Conservation (phyloP, 2,113 vertebrate genomes). For the Onychostoma macrolepis region DNA sequence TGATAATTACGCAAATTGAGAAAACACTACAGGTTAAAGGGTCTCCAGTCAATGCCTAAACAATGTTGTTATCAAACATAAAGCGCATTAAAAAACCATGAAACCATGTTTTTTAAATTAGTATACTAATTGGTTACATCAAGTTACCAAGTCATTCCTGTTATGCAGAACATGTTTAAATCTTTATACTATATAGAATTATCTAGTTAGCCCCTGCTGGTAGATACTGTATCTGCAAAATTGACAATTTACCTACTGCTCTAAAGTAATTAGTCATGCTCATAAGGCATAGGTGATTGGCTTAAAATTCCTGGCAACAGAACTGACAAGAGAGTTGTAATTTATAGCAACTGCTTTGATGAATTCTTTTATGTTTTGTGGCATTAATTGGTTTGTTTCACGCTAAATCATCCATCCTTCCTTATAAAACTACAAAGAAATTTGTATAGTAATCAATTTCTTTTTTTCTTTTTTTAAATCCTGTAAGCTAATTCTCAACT, state of each 20-base stretch:
- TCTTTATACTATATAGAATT: not conserved
- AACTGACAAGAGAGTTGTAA: not conserved
- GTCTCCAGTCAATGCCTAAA: not conserved
- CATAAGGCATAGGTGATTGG: not conserved
- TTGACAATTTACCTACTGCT: not conserved
- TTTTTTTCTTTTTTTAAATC: no score
- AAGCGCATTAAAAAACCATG: not conserved
- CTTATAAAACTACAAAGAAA: not conserved
- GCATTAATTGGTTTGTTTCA: not conserved
- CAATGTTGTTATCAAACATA: not conserved
- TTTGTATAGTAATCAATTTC: not conserved
- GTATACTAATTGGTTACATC: not conserved
- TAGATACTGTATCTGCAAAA: not conserved
- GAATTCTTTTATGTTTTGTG: not conserved
- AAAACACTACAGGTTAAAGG: slow-evolving; percentile 14
- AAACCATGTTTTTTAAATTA: no score
- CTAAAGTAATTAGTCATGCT: not conserved
- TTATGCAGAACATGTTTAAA: not conserved
- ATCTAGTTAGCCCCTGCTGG: not conserved
- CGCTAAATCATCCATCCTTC: not conserved
- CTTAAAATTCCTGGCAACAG: not conserved
- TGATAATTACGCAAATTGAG: slow-evolving; percentile 24
- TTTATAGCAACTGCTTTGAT: not conserved
- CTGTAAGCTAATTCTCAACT: not conserved
- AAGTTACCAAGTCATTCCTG: not conserved